Evolutionary conservation across 2,797 vertebrate genomes (phyloP).

Genomic region (Gadopsis marmoratus): DNA sequence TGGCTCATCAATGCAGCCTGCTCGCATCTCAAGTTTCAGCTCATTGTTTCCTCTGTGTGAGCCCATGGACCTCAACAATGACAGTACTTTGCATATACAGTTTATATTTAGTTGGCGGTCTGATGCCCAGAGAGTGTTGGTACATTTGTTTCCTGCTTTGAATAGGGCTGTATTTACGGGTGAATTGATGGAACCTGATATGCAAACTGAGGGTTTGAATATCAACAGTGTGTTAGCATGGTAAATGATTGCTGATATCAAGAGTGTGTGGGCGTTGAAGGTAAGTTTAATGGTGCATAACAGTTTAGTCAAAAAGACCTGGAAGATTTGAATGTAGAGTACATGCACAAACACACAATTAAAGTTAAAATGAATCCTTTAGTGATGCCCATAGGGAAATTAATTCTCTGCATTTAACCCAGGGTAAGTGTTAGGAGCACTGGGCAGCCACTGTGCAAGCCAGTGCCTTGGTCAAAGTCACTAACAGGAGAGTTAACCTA

Average conservation of each 20-base stretch:
- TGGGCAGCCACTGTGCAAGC: too few relatives aligned
- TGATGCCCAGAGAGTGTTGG: constrained; percentile 7
- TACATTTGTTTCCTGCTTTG: constrained; percentile 31
- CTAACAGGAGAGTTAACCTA: too few relatives aligned
- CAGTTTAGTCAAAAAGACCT: constrained; percentile 37
- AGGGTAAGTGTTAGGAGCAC: too few relatives aligned
- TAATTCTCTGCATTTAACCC: too few relatives aligned
- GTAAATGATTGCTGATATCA: constrained; percentile 19
- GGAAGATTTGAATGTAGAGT: background rate
- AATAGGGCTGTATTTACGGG: constrained; percentile 35
- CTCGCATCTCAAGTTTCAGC: constrained; percentile 20
- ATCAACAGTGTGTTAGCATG: constrained; percentile 49
- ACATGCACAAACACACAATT: too few relatives aligned
- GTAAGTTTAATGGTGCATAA: constrained; percentile 35
- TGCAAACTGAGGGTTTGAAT: constrained; percentile 54
- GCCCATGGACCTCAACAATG: constrained; percentile 35
- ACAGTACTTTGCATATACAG: constrained; percentile 57
- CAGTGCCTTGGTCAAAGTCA: too few relatives aligned
- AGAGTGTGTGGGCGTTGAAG: constrained; percentile 7
- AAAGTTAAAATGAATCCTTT: too few relatives aligned
- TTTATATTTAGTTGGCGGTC: constrained; percentile 36
- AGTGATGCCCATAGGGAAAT: too few relatives aligned
- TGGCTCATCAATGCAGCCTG: background rate
- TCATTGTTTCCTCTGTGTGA: constrained; percentile 21
- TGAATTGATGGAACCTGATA: constrained; percentile 35